Percentiles rank a stretch among this genome's conserved stretches.
Conservation (phyloP, 2,888 invertebrate species). For the Clusia tigrina region DNA sequence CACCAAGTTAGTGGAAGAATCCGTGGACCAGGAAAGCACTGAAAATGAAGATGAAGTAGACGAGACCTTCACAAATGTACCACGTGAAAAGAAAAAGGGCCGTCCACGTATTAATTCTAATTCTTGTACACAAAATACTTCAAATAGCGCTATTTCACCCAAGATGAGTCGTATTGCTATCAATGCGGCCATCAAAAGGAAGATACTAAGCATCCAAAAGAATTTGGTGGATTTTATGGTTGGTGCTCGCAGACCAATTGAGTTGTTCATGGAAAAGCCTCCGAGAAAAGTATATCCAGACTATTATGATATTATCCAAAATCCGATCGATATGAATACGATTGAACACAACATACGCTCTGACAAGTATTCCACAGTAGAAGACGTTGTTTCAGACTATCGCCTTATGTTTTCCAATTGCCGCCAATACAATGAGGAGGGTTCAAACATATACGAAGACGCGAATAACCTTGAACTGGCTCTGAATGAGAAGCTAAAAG, state of each 20-base stretch:
- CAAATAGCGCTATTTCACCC: conserved; percentile 48
- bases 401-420: conserved; percentile 98
- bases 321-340: conserved; percentile 93
- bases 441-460: conserved; percentile 94
- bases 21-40: conserved; percentile 56
- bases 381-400: conserved; percentile 86
- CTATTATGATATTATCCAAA: conserved; percentile 92
- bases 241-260: conserved; percentile 85
- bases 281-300: conserved; percentile 94
- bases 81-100: conserved; percentile 54
- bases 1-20: conserved; percentile 70
- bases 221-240: conserved; percentile 74
- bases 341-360: conserved; percentile 91
- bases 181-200: conserved; percentile 71
- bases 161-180: conserved; percentile 57
- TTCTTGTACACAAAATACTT: conserved; percentile 38
- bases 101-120: conserved; percentile 57
- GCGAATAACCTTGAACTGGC: conserved; percentile 87
- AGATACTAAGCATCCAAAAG: conserved; percentile 82
- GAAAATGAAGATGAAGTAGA: conserved; percentile 50
- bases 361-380: conserved; percentile 81
- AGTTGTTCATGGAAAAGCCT: conserved; percentile 96
- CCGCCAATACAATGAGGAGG: conserved; percentile 95
- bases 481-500: conserved; percentile 82
- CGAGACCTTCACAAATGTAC: conserved; percentile 38